Evolutionary conservation across 2,797 vertebrate genomes (phyloP), one percentile per base, ranked within the genome.

Genomic region (Protosalanx chinensis): DNA sequence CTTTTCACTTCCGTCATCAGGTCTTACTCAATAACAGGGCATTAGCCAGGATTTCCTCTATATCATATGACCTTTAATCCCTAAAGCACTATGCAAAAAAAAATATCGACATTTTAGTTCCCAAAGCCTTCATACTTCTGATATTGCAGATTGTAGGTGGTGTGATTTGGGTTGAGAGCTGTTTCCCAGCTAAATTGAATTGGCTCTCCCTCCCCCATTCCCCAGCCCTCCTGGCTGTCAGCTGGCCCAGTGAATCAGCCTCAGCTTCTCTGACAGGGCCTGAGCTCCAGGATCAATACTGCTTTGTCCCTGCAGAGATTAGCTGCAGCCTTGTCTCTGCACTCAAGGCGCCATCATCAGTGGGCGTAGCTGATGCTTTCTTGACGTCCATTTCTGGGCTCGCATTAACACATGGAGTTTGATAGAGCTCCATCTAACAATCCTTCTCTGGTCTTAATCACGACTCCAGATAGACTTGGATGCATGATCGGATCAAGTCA

Each of bases 251-350:
- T 69, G 64, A 65, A 70, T 69, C 72, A 35, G 12, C 27, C 20
- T 56, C 7, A 6, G 5, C 49, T 29, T 27, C 62, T n/a, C 13
- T 18, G 67, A 4, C 66, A 27, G 51, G 64, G 16, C 27, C 18
- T 1, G 41, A 13, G 41, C 41, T 5, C 7, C 20, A 30, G 65
- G 65, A 80, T 81, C 79, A 70, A 73, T 81, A 76, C 67, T 70
- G 20, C 70, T 70, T 64, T 75, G 37, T 76, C 41, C 60, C 61
- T 46, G 53, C 70, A 35, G 32, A 27, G 65, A 65, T 76, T 67
- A 63, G 35, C 51, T 67, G 53, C 64, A 62, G 72, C 64, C 56
- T 65, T 68, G 13, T 30, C 46, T 32, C 29, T 67, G 49, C 15
- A 56, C 13, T 4, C 4, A n/a, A 56, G 6, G 41, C 41, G 2